Base-by-base conservation (phyloP, 2,888 invertebrate genomes). In the Cenopis cana region DNA sequence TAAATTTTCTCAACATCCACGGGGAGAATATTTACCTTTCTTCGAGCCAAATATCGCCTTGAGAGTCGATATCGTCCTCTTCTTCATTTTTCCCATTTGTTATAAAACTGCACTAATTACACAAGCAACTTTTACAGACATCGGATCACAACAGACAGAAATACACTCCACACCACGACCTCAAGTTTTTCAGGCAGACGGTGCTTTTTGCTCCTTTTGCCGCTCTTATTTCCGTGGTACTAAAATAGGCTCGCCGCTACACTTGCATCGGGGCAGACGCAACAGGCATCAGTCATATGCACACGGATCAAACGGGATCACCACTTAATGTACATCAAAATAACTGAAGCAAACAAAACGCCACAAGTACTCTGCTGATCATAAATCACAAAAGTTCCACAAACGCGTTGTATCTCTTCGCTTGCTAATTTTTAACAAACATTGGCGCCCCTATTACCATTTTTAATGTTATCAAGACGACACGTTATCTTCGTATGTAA, bases 191-290 rank as follows among this genome's bases (percentile, higher is more conserved):
- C 88, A 89, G 88, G 82, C 88, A 85, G 89, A 85, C 85, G 82
- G 80, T 78, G 84, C 89, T 89, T 93, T 93, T 93, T 93, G 92
- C 88, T 92, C 91, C 91, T 93, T 91, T 93, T 93, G 89, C 89
- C 88, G 91, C 89, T 92, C 91, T 92, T 93, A 93, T 92, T 93
- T 93, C 93, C 93, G 93, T 93, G 89, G 89, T 90, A 92, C 93
- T 89, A 93, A 93, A 93, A 93, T 93, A 93, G 93, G 89, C 82
- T 84, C 84, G 85, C 86, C 88, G 91, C 86, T 88, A 91, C 90
- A 91, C 91, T 91, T 90, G 90, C 88, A 90, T 82, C 86, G 88
- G 84, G 83, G 88, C 88, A 84, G 89, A 82, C 89, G 89, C 91
- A 89, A 20, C 71, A 62, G 56, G 69, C 73, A 74, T 92, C 92